Percentiles rank a stretch among this genome's conserved stretches.
phyloP scores from a whole-genome alignment of 2,888 invertebrate genomes.

The Conus canariensis region DNA sequence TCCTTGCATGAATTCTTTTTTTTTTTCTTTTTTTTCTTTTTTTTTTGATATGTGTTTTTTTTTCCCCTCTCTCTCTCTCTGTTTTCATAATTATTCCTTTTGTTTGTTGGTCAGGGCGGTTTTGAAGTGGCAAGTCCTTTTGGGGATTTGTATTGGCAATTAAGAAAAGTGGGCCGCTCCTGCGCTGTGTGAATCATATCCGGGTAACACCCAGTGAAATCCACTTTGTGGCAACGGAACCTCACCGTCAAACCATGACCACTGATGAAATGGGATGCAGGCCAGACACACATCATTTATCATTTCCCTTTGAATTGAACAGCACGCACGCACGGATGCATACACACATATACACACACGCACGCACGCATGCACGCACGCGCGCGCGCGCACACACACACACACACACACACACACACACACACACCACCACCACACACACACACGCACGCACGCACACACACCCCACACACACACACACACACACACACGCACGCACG shows the following conservation, averaged over 20 bases:
- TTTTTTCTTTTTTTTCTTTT: neutral
- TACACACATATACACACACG: neutral
- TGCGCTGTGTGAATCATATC: constrained; percentile 6
- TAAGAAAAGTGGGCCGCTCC: neutral
- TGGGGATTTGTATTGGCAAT: constrained; percentile 21
- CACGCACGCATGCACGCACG: too few species aligned
- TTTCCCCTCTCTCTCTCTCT: neutral
- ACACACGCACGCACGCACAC: neutral
- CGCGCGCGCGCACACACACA: neutral
- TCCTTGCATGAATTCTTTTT: neutral
- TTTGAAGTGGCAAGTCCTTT: neutral
- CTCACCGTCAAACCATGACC: neutral
- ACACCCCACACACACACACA: neutral
- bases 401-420: neutral
- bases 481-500: neutral
- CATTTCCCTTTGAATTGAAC: neutral
- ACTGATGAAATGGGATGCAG: constrained; percentile 9
- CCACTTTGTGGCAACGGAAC: neutral
- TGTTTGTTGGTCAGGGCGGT: neutral
- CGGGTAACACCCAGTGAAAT: neutral
- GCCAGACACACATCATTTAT: neutral
- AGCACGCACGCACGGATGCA: neutral
- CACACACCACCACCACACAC: too few species aligned
- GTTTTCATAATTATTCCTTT: neutral
- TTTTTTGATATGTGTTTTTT: neutral